These are phyloP conservation scores for Agriopis marginaria DNA, from an alignment of 2,888 invertebrate species.

Conservation along the genomic window DNA sequence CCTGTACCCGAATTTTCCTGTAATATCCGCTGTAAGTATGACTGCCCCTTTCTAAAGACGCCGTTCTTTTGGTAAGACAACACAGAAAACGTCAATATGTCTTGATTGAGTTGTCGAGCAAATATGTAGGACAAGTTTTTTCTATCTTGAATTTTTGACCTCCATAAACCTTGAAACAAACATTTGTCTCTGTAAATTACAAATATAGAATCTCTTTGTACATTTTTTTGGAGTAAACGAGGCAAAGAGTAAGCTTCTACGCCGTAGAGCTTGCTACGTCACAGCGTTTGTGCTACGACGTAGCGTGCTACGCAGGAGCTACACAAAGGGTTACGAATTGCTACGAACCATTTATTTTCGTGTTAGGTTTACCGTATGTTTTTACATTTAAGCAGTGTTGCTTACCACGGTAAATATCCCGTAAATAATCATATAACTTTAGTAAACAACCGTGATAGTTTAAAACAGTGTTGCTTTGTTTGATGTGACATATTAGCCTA, in stretches of 20 bases:
- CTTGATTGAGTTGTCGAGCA: slow-evolving; percentile 33
- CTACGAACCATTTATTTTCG: slow-evolving; percentile 3
- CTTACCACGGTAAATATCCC: no score
- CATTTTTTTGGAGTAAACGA: slow-evolving; percentile 3
- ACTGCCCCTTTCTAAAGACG: slow-evolving; percentile 21
- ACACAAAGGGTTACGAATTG: slow-evolving; percentile 19
- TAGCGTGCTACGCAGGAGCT: slow-evolving; percentile 27
- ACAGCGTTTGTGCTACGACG: slow-evolving; percentile 24
- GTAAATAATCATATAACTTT: no score
- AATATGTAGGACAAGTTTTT: slow-evolving; percentile 18
- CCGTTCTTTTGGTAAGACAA: slow-evolving; percentile 14
- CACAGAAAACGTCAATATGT: slow-evolving; percentile 43
- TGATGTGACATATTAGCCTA: no score
- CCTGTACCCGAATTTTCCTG: no score
- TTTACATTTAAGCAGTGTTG: no score
- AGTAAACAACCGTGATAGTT: no score
- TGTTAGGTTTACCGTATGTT: not conserved
- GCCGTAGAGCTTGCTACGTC: slow-evolving; percentile 21
- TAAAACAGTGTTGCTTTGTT: no score
- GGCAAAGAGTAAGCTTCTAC: slow-evolving; percentile 12
- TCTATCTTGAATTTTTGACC: slow-evolving; percentile 3
- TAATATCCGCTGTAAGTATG: slow-evolving; percentile 16
- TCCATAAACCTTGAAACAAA: slow-evolving; percentile 1
- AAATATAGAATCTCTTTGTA: slow-evolving; percentile 5
- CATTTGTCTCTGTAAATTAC: slow-evolving; percentile 2